Percentiles rank a stretch among this genome's conserved stretches.
phyloP scores from a whole-genome alignment of 2,797 vertebrate genomes.

The Amblyraja radiata region DNA sequence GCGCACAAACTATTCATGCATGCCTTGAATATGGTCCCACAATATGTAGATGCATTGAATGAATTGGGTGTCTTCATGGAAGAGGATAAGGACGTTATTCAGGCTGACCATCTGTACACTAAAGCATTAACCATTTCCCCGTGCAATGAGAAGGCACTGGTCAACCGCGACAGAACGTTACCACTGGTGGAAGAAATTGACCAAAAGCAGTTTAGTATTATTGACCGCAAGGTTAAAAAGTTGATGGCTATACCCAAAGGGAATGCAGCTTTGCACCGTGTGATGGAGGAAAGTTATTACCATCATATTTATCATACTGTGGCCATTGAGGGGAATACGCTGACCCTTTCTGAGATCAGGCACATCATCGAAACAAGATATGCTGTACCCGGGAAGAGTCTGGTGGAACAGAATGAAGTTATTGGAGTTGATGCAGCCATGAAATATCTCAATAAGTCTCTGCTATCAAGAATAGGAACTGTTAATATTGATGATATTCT shows the following conservation, averaged over 20 bases:
- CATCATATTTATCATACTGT: constrained; percentile 98
- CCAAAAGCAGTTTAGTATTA: constrained; percentile 84
- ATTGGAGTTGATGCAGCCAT: constrained; percentile 87
- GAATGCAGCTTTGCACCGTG: constrained; percentile 78
- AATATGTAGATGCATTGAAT: constrained; percentile 81
- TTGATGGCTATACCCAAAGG: constrained; percentile 95
- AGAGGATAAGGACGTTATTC: constrained; percentile 89
- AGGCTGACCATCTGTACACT: constrained; percentile 86
- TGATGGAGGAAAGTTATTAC: constrained; percentile 97
- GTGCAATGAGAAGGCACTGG: constrained; percentile 75
- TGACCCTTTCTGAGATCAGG: constrained; percentile 86
- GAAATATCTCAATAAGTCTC: constrained; percentile 85
- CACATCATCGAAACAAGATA: constrained; percentile 95
- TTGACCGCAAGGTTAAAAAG: constrained; percentile 85
- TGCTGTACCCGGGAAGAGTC: constrained; percentile 84
- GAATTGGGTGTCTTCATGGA: constrained; percentile 89
- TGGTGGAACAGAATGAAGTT: constrained; percentile 93
- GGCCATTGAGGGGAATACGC: constrained; percentile 91
- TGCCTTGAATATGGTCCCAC: constrained; percentile 83
- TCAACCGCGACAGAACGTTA: constrained; percentile 80
- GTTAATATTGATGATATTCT: constrained; percentile 70
- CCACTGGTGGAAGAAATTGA: constrained; percentile 94
- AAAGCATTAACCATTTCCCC: constrained; percentile 83
- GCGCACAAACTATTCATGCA: constrained; percentile 89
- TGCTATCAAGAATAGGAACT: constrained; percentile 71